Conservation (phyloP, 2,113 vertebrate species). For the Ammodytes marinus region DNA sequence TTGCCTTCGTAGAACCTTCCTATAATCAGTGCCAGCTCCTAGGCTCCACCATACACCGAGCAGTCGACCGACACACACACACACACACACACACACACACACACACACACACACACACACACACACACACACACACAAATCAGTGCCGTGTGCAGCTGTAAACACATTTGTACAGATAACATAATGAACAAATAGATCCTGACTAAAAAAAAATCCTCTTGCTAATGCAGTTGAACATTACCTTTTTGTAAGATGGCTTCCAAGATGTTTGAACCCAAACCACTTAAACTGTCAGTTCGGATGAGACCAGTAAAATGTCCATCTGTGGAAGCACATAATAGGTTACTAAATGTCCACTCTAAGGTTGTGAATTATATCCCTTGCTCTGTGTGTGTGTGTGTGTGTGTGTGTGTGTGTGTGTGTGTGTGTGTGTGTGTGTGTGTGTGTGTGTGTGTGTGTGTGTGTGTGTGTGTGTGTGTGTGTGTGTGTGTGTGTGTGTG, state of each 20-base stretch:
- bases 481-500: constrained; percentile 13
- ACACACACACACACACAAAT: constrained; percentile 6
- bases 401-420: constrained; percentile 1
- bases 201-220: constrained; percentile 28
- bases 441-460: too few relatives aligned
- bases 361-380: constrained; percentile 37
- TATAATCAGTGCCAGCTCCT: background rate
- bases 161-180: constrained; percentile 49
- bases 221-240: constrained; percentile 59
- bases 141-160: constrained; percentile 34
- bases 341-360: constrained; percentile 59
- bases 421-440: too few relatives aligned
- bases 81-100: background rate
- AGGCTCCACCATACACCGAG: background rate
- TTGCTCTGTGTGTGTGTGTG: constrained; percentile 17
- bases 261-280: constrained; percentile 64
- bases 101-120: background rate
- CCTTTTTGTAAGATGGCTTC: constrained; percentile 41
- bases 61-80: background rate
- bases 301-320: constrained; percentile 55
- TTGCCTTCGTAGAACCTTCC: background rate
- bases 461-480: constrained; percentile 18
- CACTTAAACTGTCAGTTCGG: constrained; percentile 62
- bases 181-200: constrained; percentile 58
- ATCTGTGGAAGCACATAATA: constrained; percentile 48